Evolutionary conservation across 2,888 invertebrate species (phyloP), one percentile per base, ranked within the genome.

Genomic region (Stictocephala bisonia): DNA sequence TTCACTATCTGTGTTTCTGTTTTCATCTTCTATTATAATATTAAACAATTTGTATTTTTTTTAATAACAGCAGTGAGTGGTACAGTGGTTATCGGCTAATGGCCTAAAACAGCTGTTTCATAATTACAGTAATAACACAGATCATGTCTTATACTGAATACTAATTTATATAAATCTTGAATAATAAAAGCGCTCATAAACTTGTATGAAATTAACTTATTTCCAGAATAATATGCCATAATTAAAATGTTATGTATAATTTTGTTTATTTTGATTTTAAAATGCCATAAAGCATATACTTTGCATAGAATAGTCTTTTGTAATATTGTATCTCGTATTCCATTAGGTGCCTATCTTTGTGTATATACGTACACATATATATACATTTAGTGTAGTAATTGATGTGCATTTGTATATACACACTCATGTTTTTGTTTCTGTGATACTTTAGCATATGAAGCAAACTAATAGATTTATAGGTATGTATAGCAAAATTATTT

Each of bases 331-430:
- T 27, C 64, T 24, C 15, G 24, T 44, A 26, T 44, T 44, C 64
- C 40, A 20, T 40, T 35, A 64, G 64, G 64, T 64, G 64, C 64
- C 64, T 64, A 27, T 26, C 26, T 64, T 4, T 64, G 44, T 64
- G 44, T 26, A 64, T 64, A 64, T 20, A 41, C 24, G 44, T 44
- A 4, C 9, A 24, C 22, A 44, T n/a, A n/a, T n/a, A n/a, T n/a
- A n/a, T n/a, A n/a, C n/a, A n/a, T n/a, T n/a, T n/a, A n/a, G n/a
- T n/a, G n/a, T n/a, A n/a, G n/a, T n/a, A n/a, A n/a, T n/a, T n/a
- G n/a, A n/a, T n/a, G n/a, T 26, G 64, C 64, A 64, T 64, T 64
- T 64, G 64, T 64, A 44, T 44, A 64, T 64, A 64, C 64, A n/a
- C n/a, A 64, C 64, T 64, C 64, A 41, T 44, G 27, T 56, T 56